These are phyloP conservation scores for Ianthella basta DNA, from an alignment of 37 sponge, comb jelly and placozoan genomes.

Conservation along the genomic window DNA sequence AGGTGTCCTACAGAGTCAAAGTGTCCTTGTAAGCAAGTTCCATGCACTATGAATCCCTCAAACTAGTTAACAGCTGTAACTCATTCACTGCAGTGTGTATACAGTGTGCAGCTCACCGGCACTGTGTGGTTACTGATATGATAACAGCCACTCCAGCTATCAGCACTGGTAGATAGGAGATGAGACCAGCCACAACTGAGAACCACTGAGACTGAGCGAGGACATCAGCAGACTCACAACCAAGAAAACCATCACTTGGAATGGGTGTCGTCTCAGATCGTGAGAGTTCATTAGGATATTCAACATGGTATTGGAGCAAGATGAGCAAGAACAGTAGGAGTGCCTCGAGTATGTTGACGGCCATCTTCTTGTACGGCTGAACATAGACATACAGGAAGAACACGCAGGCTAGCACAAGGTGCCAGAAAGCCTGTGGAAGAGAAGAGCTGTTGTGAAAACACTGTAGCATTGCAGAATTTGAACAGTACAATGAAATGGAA, in stretches of 20 bases:
- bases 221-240: not conserved
- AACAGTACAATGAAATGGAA: too few species aligned
- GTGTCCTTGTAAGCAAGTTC: too few species aligned
- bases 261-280: not conserved
- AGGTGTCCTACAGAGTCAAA: too few species aligned
- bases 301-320: not conserved
- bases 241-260: not conserved
- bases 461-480: too few species aligned
- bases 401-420: not conserved
- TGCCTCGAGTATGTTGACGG: conserved; percentile 43
- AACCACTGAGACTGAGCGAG: not conserved
- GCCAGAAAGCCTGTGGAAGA: not conserved
- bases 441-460: not conserved
- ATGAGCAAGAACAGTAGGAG: conserved; percentile 35
- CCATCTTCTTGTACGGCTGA: conserved; percentile 37
- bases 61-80: too few species aligned
- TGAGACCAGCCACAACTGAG: not conserved
- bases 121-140: not conserved
- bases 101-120: not conserved
- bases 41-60: too few species aligned
- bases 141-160: not conserved
- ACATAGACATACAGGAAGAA: conserved; percentile 29
- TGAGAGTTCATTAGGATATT: not conserved
- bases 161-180: not conserved
- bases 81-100: too few species aligned